Conservation (phyloP, 2,113 vertebrate genomes). For the Nesoenas mayeri region DNA sequence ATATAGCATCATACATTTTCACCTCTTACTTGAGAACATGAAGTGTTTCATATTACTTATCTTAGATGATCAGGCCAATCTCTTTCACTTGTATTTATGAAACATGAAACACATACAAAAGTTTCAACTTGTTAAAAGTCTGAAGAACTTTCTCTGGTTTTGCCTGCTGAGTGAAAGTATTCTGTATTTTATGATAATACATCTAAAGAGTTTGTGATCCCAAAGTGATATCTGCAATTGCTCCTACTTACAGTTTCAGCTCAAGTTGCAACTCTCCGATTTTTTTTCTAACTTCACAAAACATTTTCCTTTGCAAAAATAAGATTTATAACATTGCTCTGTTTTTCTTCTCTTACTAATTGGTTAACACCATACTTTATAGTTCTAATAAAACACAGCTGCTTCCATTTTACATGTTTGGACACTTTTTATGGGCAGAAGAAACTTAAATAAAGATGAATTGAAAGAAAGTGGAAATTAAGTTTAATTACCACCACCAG, state of each 20-base stretch:
- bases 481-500: conserved; percentile 30
- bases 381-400: conserved; percentile 46
- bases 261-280: background rate
- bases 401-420: conserved; percentile 21
- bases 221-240: background rate
- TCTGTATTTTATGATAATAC: background rate
- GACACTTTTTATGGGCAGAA: background rate
- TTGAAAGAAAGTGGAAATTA: conserved; percentile 30
- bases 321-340: background rate
- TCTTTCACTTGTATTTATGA: background rate
- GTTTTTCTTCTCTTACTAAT: conserved; percentile 1
- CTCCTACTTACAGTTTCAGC: background rate
- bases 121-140: background rate
- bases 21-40: background rate
- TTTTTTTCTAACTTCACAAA: background rate
- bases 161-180: background rate
- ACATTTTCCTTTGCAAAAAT: background rate
- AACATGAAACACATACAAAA: background rate
- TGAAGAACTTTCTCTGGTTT: background rate
- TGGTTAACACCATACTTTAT: conserved; percentile 20
- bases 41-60: background rate
- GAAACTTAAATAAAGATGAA: conserved; percentile 60
- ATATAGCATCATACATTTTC: background rate
- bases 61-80: background rate
- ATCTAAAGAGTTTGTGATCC: background rate